Conservation (phyloP, 2,888 invertebrate species). For the Brenthis hecate region DNA sequence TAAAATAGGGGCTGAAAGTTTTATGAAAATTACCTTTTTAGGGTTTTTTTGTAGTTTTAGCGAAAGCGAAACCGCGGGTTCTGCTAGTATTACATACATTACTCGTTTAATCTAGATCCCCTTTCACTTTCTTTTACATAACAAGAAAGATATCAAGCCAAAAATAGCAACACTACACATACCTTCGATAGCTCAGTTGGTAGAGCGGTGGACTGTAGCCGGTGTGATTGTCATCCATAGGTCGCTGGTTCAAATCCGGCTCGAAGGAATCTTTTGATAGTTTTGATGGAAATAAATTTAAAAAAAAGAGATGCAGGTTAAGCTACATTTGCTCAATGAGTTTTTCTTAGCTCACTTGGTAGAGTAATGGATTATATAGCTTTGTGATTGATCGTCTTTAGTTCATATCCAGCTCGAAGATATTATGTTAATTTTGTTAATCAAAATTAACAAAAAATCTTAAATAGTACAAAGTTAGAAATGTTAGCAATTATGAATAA, state of each 20-base stretch:
- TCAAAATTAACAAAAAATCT: not conserved
- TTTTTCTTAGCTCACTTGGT: constrained; percentile 76
- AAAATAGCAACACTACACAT: constrained; percentile 12
- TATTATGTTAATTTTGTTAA: no score
- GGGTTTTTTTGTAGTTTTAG: no score
- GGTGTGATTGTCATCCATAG: constrained; percentile 76
- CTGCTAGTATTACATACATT: no score
- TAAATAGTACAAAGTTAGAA: no score
- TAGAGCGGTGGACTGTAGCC: constrained; percentile 82
- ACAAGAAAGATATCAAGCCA: not conserved
- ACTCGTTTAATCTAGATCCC: no score
- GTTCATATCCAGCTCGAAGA: no score
- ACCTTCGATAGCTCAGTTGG: constrained; percentile 82
- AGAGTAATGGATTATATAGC: constrained; percentile 70
- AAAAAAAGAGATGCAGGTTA: not conserved
- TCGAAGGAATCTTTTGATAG: constrained; percentile 70
- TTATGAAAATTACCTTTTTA: no score
- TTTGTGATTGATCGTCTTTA: no score
- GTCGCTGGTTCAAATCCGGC: constrained; percentile 85
- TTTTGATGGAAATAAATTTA: not conserved
- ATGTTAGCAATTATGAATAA: no score
- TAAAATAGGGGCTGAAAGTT: no score
- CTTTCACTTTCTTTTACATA: no score
- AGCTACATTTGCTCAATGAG: not conserved
- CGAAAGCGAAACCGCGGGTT: no score